phyloP scores from a whole-genome alignment of 1,140 invertebrate genomes.

The Aricia agestis region DNA sequence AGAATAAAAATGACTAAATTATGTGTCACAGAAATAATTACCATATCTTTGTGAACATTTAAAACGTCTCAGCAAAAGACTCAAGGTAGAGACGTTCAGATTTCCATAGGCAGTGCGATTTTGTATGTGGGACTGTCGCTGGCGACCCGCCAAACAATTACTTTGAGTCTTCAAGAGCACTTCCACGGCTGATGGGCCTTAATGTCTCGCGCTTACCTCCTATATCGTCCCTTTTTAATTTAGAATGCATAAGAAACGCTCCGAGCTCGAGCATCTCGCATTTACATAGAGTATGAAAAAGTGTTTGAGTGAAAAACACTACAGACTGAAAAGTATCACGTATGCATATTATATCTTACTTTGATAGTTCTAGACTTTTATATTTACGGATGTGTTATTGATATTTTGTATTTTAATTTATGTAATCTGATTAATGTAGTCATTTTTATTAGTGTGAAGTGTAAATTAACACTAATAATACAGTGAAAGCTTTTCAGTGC shows the following conservation, averaged over 20 bases:
- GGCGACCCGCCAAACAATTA: slow-evolving; percentile 54
- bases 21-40: background rate
- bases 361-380: background rate
- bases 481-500: too few relatives aligned
- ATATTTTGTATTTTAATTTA: too few relatives aligned
- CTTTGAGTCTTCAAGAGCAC: slow-evolving; percentile 54
- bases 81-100: slow-evolving; percentile 44
- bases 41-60: slow-evolving; percentile 8
- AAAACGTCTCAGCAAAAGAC: slow-evolving; percentile 35
- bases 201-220: slow-evolving; percentile 39
- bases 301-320: background rate
- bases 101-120: slow-evolving; percentile 46
- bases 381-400: background rate
- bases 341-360: background rate
- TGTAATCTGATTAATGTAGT: too few relatives aligned
- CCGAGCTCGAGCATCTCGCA: background rate
- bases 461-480: too few relatives aligned
- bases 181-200: slow-evolving; percentile 45
- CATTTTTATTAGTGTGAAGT: too few relatives aligned
- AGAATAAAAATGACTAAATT: too few relatives aligned
- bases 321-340: background rate
- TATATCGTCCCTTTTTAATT: slow-evolving; percentile 26
- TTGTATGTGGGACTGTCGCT: slow-evolving; percentile 29
- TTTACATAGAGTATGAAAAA: slow-evolving; percentile 7
- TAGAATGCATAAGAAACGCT: slow-evolving; percentile 16